Evolutionary conservation across 2,797 vertebrate genomes (phyloP).

Genomic region (Lacerta bilineata): DNA sequence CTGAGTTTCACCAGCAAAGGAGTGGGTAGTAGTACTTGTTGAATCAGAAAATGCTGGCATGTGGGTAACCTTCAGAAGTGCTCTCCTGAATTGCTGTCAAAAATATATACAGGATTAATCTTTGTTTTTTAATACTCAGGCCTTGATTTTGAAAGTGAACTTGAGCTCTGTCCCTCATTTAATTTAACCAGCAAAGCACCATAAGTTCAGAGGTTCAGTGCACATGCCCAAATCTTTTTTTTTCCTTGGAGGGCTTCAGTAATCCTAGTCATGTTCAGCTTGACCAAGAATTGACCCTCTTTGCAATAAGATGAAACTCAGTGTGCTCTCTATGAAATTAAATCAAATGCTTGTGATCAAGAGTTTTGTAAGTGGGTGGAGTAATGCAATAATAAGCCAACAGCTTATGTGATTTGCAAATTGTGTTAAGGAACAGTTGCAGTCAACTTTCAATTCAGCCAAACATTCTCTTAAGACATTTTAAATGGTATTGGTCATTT

Average conservation of each 20-base stretch:
- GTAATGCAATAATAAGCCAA: slow-evolving; percentile 52
- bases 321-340: slow-evolving; percentile 74
- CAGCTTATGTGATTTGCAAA: slow-evolving; percentile 52
- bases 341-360: slow-evolving; percentile 71
- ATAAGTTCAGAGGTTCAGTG: slow-evolving; percentile 81
- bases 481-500: slow-evolving; percentile 41
- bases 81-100: slow-evolving; percentile 58
- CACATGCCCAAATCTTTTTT: slow-evolving; percentile 60
- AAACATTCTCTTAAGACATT: slow-evolving; percentile 11
- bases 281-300: slow-evolving; percentile 76
- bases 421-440: slow-evolving; percentile 31
- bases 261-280: slow-evolving; percentile 72
- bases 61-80: slow-evolving; percentile 68
- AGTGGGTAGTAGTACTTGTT: not conserved
- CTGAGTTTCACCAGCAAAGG: not conserved
- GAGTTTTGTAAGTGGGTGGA: slow-evolving; percentile 63
- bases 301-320: slow-evolving; percentile 69
- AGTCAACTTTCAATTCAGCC: not conserved
- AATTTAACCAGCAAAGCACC: slow-evolving; percentile 60
- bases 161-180: slow-evolving; percentile 63
- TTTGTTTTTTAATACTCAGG: slow-evolving; percentile 76
- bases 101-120: slow-evolving; percentile 71
- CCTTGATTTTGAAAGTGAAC: slow-evolving; percentile 80
- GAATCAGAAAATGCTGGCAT: slow-evolving; percentile 58
- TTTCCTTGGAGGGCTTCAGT: slow-evolving; percentile 61